Base-by-base conservation (phyloP, 2,888 invertebrate genomes). In the Cheilosia scutellata region DNA sequence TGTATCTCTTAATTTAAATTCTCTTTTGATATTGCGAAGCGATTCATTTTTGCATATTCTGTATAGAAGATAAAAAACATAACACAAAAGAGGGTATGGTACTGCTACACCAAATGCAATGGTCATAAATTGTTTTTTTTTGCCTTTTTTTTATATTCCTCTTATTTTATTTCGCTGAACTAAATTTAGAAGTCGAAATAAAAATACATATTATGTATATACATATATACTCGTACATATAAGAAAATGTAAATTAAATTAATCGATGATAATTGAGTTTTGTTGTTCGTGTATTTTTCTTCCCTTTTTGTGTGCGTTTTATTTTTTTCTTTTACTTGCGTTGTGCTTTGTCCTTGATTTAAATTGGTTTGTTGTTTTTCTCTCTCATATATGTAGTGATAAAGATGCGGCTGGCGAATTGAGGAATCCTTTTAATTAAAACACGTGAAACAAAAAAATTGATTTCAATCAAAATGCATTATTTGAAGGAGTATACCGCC, bases 261-360 rank as follows among this genome's bases (percentile, higher is more conserved):
- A 86, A 86, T 86, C 86, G 86, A 86, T 82, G 86, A 86, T 86
- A 86, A 86, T 86, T 86, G 82, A 87, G 78, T 87, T 87, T 87
- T 87, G 87, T 82, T 87, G 87, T 87, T 82, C 66, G 72, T 27
- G 57, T 42, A 33, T 62, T 65, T 70, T 76, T 44, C 37, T 65
- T 75, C 37, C 44, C 49, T 62, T 76, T 60, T 47, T 65, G 29
- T 49, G 47, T 53, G 27, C 53, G 49, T 65, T 76, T 55, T 33
- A 9, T 70, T 40, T 13, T 2, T 62, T 55, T 62, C 71, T 57
- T 55, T 27, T n/a, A 20, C 4, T 27, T 53, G 40, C n/a, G 7
- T 57, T 77, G 27, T 60, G 63, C 42, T 80, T 80, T 79, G 79
- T 80, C 84, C 79, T 80, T 84, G 79, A 75, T 79, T 79, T 75